Conservation (phyloP, 2,888 invertebrate species). For the Patella ulyssiponensis region DNA sequence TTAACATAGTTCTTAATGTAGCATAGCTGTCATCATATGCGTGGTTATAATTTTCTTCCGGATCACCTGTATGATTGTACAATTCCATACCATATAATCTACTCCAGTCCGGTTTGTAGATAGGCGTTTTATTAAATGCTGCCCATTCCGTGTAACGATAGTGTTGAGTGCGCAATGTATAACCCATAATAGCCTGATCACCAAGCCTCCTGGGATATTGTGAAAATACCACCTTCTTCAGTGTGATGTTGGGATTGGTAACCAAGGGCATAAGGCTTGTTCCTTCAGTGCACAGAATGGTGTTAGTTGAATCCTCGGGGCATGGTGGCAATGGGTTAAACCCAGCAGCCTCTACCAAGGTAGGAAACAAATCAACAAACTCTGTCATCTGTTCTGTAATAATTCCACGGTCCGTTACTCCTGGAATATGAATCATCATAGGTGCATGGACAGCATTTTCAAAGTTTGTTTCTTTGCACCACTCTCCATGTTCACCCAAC, state of each 20-base stretch:
- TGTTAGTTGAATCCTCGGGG: conserved; percentile 37
- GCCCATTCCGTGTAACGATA: conserved; percentile 35
- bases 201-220: conserved; percentile 42
- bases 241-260: conserved; percentile 20
- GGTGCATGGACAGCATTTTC: conserved; percentile 51
- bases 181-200: conserved; percentile 45
- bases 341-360: conserved; percentile 51
- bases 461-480: conserved; percentile 51
- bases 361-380: conserved; percentile 56
- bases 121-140: conserved; percentile 39
- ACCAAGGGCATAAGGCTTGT: conserved; percentile 43
- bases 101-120: conserved; percentile 83
- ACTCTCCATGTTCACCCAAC: conserved; percentile 50
- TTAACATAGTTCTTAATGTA: conserved; percentile 32
- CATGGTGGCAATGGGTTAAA: conserved; percentile 35
- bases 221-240: conserved; percentile 40
- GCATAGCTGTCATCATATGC: conserved; percentile 71
- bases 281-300: conserved; percentile 45
- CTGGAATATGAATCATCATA: conserved; percentile 50
- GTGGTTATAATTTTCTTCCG: conserved; percentile 81
- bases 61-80: conserved; percentile 82
- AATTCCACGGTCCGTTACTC: conserved; percentile 42
- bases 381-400: conserved; percentile 47
- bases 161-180: conserved; percentile 40
- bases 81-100: conserved; percentile 83